Evolutionary conservation across 1,140 invertebrate genomes (phyloP), one percentile per base, ranked within the genome.

Genomic region (Brachionus koreanus): DNA sequence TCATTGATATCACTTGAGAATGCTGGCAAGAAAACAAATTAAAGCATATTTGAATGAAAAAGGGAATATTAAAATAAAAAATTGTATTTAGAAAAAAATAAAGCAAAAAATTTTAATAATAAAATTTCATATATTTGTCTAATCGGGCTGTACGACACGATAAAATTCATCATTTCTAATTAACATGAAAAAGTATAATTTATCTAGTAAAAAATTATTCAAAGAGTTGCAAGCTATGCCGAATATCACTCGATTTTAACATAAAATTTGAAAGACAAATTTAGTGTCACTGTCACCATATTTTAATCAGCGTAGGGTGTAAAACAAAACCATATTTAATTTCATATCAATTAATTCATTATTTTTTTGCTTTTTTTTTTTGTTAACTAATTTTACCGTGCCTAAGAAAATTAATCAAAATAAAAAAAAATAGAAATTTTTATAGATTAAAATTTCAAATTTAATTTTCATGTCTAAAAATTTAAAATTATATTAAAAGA

Each of bases 121-220:
- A 57, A 57, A 57, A 57, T 57, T 57, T 57, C 29, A 69, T 39
- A 42, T 39, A 69, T 69, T 37, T 37, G 37, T 19, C 37, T 37
- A 69, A 37, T 33, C 33, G 37, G 37, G 35, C 29, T 69, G 35
- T 69, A 69, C 35, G 65, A 69, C 65, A 69, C 65, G 65, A 69
- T 19, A 69, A 69, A 69, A 69, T 69, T 69, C 16, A 69, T 69
- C 37, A 39, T 39, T 43, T 57, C n/a, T 57, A 57, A 57, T 57
- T 57, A 57, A 57, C 49, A 57, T 57, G 49, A 57, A 57, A 19
- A 57, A 23, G 49, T 57, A 57, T 57, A 57, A 57, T 7, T 57
- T 57, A 57, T 57, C 49, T 57, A 57, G 49, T 57, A 19, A 1
- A 16, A 52, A 57, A 57, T 57, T 57, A 57, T 57, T 57, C 49